Conservation (phyloP, 2,113 vertebrate genomes). For the Rostratula benghalensis region DNA sequence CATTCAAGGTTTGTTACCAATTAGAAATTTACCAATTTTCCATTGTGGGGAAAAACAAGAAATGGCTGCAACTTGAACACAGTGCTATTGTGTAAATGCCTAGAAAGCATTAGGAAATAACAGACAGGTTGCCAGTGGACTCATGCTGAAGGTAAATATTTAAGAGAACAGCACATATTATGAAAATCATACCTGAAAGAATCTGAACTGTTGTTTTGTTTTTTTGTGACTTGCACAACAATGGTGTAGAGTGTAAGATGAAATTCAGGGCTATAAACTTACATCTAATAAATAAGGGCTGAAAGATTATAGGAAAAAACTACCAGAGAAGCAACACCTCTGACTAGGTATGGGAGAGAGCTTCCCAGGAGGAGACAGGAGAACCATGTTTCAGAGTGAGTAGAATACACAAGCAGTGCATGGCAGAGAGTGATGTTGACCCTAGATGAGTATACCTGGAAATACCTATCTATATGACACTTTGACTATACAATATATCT, state of each 20-base stretch:
- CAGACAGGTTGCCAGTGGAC: neutral
- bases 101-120: neutral
- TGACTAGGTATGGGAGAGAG: neutral
- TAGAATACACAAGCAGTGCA: rapidly evolving
- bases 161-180: neutral
- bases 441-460: neutral
- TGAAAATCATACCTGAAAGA: neutral
- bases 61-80: neutral
- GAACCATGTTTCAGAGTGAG: neutral
- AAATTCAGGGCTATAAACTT: neutral
- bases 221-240: neutral
- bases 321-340: neutral
- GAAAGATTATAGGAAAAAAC: neutral
- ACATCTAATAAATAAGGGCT: neutral
- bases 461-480: neutral
- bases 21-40: neutral
- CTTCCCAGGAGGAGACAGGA: no score
- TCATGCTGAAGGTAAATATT: neutral
- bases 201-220: neutral
- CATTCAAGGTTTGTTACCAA: constrained; percentile 90
- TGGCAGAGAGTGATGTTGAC: rapidly evolving
- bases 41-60: neutral
- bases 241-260: neutral
- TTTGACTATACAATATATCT: neutral
- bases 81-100: neutral